Evolutionary conservation across 2,113 vertebrate species (phyloP), one percentile per base, ranked within the genome.

Genomic region (Albula glossodonta): DNA sequence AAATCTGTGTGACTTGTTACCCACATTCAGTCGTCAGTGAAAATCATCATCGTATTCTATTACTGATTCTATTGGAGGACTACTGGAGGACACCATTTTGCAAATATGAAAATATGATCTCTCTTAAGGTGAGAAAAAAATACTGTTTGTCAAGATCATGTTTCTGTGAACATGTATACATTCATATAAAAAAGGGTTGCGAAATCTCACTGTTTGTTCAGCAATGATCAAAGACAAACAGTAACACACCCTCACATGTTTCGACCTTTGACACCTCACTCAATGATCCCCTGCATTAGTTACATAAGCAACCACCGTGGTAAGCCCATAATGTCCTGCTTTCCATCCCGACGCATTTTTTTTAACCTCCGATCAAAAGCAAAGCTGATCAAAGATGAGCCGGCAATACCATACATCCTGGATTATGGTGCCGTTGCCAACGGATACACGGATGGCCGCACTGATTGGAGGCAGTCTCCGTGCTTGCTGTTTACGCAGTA

Each of bases 341-440:
- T 31, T 74, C 70, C 70, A 74, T 74, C 70, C 5, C 22, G 31
- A 74, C 31, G 31, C 70, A 8, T 60, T 70, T 7, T n/a, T n/a
- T 22, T n/a, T 74, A 8, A 74, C 70, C 70, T 31, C 70, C 8
- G n/a, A 74, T 74, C 70, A 31, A 8, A 74, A 31, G 70, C 10
- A 74, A 74, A 74, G 70, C 70, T 74, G 70, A 74, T 74, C n/a
- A 74, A 74, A 74, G 70, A 74, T 22, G 25, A 31, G 70, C 70
- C 22, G 70, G n/a, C n/a, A 25, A 11, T 74, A 25, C 22, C 70
- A 74, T 74, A 74, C 70, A 74, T 74, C 70, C 70, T 25, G 70
- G 70, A 74, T 74, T 74, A 74, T n/a, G n/a, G 10, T 19, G 70
- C 70, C 22, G n/a, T 66, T 66, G 4, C 63, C 19, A 6, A 70